phyloP scores from a whole-genome alignment of 2,888 invertebrate species.

The Cheilosia vernalis region DNA sequence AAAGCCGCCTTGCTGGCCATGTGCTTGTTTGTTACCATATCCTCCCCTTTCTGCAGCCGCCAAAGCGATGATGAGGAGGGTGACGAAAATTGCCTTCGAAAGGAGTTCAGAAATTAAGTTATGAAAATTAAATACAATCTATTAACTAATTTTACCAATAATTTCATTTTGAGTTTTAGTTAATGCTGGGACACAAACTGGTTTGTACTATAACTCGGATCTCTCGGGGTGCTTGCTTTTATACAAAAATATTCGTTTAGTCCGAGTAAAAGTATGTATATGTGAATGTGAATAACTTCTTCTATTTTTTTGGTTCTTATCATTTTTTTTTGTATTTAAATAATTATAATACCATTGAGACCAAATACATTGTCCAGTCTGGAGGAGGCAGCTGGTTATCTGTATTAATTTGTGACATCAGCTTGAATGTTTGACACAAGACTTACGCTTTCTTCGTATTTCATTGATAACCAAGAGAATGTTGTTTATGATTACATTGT shows the following conservation, averaged over 20 bases:
- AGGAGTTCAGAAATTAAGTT: neutral
- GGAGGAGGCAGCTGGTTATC: no score
- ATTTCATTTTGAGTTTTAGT: constrained; percentile 1
- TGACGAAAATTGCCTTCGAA: neutral
- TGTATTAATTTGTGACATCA: no score
- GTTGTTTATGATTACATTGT: neutral
- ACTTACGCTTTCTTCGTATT: neutral
- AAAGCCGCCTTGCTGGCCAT: neutral
- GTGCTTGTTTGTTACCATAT: neutral
- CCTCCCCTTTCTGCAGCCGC: neutral
- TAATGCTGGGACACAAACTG: neutral
- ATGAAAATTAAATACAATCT: neutral
- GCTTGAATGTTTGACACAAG: no score
- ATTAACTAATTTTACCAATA: neutral
- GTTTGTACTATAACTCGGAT: neutral
- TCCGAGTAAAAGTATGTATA: neutral
- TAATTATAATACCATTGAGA: no score
- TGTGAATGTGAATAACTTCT: no score
- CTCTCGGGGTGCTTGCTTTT: neutral
- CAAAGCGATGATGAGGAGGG: neutral
- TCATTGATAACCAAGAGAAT: neutral
- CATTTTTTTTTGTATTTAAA: no score
- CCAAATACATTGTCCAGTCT: no score
- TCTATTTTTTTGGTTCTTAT: no score
- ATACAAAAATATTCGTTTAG: neutral